These are phyloP conservation scores for Sapajus apella DNA, from an alignment of 2,113 vertebrate genomes.

Conservation along the genomic window DNA sequence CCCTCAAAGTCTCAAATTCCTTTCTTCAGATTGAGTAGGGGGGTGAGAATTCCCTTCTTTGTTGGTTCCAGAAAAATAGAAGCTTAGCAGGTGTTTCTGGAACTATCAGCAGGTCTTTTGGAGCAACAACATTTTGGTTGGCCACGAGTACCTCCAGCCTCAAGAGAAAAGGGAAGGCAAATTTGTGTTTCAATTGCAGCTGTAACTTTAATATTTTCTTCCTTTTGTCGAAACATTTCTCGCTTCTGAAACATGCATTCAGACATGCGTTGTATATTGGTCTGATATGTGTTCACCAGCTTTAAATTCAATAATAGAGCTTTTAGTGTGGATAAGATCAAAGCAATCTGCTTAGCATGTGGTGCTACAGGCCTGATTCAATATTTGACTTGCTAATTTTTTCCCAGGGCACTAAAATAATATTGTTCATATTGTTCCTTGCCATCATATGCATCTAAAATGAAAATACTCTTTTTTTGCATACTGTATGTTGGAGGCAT, in stretches of 20 bases:
- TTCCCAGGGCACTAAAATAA: slow-evolving; percentile 89
- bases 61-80: neutral
- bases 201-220: slow-evolving; percentile 82
- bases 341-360: slow-evolving; percentile 91
- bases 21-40: neutral
- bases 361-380: slow-evolving; percentile 88
- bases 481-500: neutral
- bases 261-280: slow-evolving; percentile 84
- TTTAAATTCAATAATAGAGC: slow-evolving; percentile 90
- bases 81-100: slow-evolving; percentile 4
- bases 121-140: slow-evolving; percentile 47
- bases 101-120: neutral
- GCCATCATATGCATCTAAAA: slow-evolving; percentile 78
- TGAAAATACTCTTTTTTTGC: slow-evolving; percentile 74
- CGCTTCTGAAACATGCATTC: slow-evolving; percentile 80
- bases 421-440: slow-evolving; percentile 88
- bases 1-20: neutral
- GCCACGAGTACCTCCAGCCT: slow-evolving; percentile 23
- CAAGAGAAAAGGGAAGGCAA: slow-evolving; percentile 52
- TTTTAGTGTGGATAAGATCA: slow-evolving; percentile 93
- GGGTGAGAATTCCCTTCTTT: neutral
- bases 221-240: slow-evolving; percentile 83
- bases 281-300: slow-evolving; percentile 86
- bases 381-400: slow-evolving; percentile 96
- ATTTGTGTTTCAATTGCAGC: slow-evolving; percentile 69